Percentiles rank a stretch among this genome's conserved stretches.
Evolutionary conservation across 2,113 vertebrate species (phyloP).

Genomic region (Notechis scutatus): DNA sequence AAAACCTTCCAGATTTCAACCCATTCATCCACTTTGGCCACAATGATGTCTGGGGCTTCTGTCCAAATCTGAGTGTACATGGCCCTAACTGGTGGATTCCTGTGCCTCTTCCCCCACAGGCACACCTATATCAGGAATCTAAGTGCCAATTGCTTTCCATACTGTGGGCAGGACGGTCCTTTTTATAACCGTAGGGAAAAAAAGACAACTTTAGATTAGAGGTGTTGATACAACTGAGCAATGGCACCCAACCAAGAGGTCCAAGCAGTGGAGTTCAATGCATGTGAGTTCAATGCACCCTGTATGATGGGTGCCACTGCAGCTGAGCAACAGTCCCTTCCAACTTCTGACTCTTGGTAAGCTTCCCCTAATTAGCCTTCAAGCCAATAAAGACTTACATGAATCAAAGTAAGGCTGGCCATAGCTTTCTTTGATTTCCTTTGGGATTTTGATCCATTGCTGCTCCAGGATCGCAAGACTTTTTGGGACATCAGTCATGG

Average conservation of each 20-base stretch:
- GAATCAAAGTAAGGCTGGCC: conserved; percentile 59
- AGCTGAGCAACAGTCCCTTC: not conserved
- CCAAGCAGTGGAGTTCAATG: not conserved
- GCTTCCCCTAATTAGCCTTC: not conserved
- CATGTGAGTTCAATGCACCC: no score
- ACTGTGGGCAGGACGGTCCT: not conserved
- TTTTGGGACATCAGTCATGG: not conserved
- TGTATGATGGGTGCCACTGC: not conserved
- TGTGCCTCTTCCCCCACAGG: not conserved
- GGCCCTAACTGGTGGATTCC: not conserved
- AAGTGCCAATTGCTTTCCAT: not conserved
- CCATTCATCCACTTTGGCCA: not conserved
- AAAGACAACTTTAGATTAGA: not conserved
- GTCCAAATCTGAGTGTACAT: not conserved
- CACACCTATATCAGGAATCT: not conserved
- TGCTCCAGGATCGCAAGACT: not conserved
- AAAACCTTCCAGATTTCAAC: not conserved
- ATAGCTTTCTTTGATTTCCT: conserved; percentile 65
- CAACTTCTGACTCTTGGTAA: not conserved
- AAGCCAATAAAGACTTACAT: conserved; percentile 56
- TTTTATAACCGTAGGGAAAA: not conserved
- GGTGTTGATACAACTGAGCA: not conserved
- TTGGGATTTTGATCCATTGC: conserved; percentile 61
- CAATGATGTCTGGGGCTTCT: not conserved
- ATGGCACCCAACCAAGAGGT: not conserved